These are phyloP conservation scores for Menidia beryllina DNA, from an alignment of 2,113 vertebrate species.

Conservation along the genomic window DNA sequence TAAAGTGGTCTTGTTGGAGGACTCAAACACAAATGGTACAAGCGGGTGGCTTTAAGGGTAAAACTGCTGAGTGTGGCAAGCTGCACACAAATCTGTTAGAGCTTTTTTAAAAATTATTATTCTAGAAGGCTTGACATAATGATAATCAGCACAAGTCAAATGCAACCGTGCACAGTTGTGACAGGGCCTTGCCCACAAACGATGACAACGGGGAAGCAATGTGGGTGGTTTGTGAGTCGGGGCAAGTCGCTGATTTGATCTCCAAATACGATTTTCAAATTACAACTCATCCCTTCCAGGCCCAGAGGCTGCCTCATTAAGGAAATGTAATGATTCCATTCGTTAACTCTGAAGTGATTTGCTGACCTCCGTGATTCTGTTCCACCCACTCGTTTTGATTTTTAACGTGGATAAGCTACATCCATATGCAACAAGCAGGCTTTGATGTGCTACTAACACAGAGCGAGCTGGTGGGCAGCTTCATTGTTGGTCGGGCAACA, in stretches of 20 bases:
- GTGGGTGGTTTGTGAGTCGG: background rate
- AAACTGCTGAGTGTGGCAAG: background rate
- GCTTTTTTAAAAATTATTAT: too few species aligned
- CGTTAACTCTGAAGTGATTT: constrained; percentile 57
- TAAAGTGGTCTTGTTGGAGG: background rate
- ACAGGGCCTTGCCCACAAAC: constrained; percentile 10
- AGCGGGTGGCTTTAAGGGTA: background rate
- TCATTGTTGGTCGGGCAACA: background rate
- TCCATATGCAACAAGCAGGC: constrained; percentile 35
- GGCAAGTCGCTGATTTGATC: constrained; percentile 51
- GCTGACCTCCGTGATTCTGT: constrained; percentile 29
- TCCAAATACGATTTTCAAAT: constrained; percentile 76
- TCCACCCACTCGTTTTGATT: constrained; percentile 41
- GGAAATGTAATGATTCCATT: constrained; percentile 68
- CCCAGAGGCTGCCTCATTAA: constrained; percentile 73
- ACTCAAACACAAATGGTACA: background rate
- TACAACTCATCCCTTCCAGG: constrained; percentile 51
- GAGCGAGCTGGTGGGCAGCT: constrained; percentile 6
- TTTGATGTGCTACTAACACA: constrained; percentile 31
- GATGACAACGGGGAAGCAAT: constrained; percentile 46
- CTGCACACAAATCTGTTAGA: too few species aligned
- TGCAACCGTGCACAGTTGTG: background rate
- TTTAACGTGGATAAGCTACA: constrained; percentile 10
- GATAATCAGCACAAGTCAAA: background rate
- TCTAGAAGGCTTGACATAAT: background rate